Evolutionary conservation across 2,888 invertebrate species (phyloP), one percentile per base, ranked within the genome.

Genomic region (Dynastes hyllus): DNA sequence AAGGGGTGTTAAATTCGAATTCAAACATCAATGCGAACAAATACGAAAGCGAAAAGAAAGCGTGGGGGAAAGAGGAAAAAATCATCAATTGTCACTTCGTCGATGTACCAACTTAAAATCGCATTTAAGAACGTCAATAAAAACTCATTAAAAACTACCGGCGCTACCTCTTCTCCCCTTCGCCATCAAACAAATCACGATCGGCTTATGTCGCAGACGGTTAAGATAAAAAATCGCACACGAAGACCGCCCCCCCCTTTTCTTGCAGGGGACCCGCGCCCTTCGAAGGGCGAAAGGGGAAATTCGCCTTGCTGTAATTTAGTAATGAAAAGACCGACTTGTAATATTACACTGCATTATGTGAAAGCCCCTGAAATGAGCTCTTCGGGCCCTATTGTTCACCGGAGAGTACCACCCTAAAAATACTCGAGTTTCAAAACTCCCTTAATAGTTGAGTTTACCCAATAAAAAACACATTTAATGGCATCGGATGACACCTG

Each of bases 331-430:
- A 86, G 81, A 81, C 82, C 81, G 83, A 84, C 83, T 83, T 84
- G 87, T 87, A 87, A 88, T 85, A 84, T 84, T 86, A 87, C 86
- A 86, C 87, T 84, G 82, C 82, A 84, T 85, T 85, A 84, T 84
- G 85, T 83, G 86, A 85, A 85, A 87, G 87, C 87, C 87, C 87
- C 87, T 88, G 87, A 88, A 88, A 87, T 86, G 88, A 88, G 86
- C 85, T 85, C 83, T 84, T 63, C 67, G 69, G 61, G 61, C 58
- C 76, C 87, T 86, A 87, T 87, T 86, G 85, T 86, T 81, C 82
- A 78, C 82, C 29, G 73, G 16, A 61, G 61, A 78, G 81, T 83
- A 81, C 84, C 86, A 85, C 86, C 85, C 86, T 82, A 84, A 85
- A 82, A 85, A 84, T 84, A 82, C 86, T 87, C 87, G 81, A 82